A percentile compares a stretch with the other conserved stretches of the same genome.
Conservation (phyloP, 2,888 invertebrate species). For the Itoplectis maculator region DNA sequence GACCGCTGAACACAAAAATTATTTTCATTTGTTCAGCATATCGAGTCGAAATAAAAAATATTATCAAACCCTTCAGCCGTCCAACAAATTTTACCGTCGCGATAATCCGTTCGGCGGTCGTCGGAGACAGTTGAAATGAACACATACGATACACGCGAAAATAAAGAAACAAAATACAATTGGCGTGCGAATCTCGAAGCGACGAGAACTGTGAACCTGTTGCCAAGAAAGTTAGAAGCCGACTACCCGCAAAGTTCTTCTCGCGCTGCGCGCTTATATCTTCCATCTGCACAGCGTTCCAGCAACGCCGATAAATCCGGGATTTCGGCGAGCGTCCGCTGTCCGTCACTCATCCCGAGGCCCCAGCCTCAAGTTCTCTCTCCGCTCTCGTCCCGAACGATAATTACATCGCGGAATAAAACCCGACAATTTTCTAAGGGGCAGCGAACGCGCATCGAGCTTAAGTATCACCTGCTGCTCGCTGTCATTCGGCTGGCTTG, state of each 20-base stretch:
- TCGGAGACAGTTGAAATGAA: not conserved
- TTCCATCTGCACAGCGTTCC: slow-evolving; percentile 1
- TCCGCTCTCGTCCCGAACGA: slow-evolving; percentile 59
- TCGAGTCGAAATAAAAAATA: too few species aligned
- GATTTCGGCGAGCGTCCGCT: slow-evolving; percentile 47
- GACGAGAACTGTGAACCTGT: not conserved
- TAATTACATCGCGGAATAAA: slow-evolving; percentile 69
- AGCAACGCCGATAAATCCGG: slow-evolving; percentile 25
- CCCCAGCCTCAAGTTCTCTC: slow-evolving; percentile 31
- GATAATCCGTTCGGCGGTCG: not conserved
- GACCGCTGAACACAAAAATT: too few species aligned
- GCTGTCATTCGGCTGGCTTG: slow-evolving; percentile 66
- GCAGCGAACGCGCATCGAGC: slow-evolving; percentile 41
- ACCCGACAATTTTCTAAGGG: slow-evolving; percentile 65
- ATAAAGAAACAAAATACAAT: too few species aligned
- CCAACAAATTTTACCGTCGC: not conserved
- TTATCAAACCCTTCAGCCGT: not conserved
- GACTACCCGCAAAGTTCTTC: slow-evolving; percentile 8
- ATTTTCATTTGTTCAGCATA: too few species aligned
- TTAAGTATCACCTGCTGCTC: slow-evolving; percentile 67
- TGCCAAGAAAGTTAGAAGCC: slow-evolving; percentile 12
- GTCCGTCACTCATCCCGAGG: slow-evolving; percentile 59
- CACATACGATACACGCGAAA: not conserved
- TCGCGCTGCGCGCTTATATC: slow-evolving; percentile 5
- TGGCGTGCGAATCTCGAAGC: not conserved